Conservation (phyloP, 2,797 vertebrate genomes). For the Eleutherodactylus coqui region DNA sequence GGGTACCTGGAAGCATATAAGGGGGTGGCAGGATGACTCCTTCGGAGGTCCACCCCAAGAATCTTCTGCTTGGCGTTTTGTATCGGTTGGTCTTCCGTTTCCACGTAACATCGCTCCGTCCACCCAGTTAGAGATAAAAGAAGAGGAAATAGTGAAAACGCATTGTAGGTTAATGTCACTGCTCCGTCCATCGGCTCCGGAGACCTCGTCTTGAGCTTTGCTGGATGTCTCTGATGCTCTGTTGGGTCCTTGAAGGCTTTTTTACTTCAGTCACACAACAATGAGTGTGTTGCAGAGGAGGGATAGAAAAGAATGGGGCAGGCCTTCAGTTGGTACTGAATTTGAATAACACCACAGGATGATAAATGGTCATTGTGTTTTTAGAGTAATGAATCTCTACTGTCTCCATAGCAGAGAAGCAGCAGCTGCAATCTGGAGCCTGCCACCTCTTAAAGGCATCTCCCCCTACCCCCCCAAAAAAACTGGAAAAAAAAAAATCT, state of each 20-base stretch:
- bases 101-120: conserved; percentile 61
- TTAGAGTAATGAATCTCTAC: conserved; percentile 98
- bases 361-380: conserved; percentile 99
- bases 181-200: conserved; percentile 34
- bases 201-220: conserved; percentile 68
- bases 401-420: conserved; percentile 88
- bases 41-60: conserved; percentile 44
- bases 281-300: conserved; percentile 88
- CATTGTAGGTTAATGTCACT: conserved; percentile 24
- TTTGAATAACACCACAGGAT: conserved; percentile 99
- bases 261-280: conserved; percentile 88
- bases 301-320: conserved; percentile 88
- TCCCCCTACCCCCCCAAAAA: conserved; percentile 68
- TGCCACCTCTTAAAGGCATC: conserved; percentile 93
- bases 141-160: conserved; percentile 14
- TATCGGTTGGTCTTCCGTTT: conserved; percentile 36
- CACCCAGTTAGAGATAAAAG: not conserved
- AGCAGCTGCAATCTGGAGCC: conserved; percentile 95
- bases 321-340: conserved; percentile 98
- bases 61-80: conserved; percentile 32
- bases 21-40: conserved; percentile 37
- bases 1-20: conserved; percentile 53
- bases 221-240: conserved; percentile 79
- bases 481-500: conserved; percentile 12
- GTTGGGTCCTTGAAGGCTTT: conserved; percentile 79